Evolutionary conservation across 2,797 vertebrate genomes (phyloP), one percentile per base, ranked within the genome.

Genomic region (Myripristis jacobus): DNA sequence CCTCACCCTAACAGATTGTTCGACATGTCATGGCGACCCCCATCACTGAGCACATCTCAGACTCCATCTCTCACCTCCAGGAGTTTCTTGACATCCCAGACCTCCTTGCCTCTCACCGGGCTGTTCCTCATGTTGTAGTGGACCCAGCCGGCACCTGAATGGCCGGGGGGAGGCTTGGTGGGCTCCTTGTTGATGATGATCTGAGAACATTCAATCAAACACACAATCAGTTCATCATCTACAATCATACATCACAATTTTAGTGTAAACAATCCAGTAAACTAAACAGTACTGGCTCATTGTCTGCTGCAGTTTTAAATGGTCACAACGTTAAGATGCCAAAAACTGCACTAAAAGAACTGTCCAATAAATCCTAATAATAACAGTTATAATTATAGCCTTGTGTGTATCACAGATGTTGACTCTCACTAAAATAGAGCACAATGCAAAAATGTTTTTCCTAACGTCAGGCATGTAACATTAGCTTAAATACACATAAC

Each of bases 41-140:
- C 7, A 10, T 46, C 47, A 18, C 10, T 44, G 6, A n/a, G 4
- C 27, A 4, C n/a, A 27, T 18, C 24, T 59, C 0, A 1, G 22
- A 60, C 7, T 41, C 15, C 34, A 19, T 43, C 48, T 62, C 92
- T 54, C 83, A 99, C 98, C 96, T 99, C 97, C 34, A 99, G 89
- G 63, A 99, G 94, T 82, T 67, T 93, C 91, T 99, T 99, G 71
- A 99, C 98, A 36, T 99, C 97, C 98, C 98, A 99, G 48, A 97
- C 96, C 58, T 95, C 94, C 63, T 93, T 95, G n/a, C 90, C 92
- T 60, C 74, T 89, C 19, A 84, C 54, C 2, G 93, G 93, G 77
- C 95, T 97, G 84, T 93, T 93, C 51, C 95, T 81, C 98, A 99
- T 99, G 69, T 99, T 99, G 66, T 97, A 99, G 81, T 99, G 96